Conservation (phyloP, 2,113 vertebrate species). For the Rutilus rutilus region DNA sequence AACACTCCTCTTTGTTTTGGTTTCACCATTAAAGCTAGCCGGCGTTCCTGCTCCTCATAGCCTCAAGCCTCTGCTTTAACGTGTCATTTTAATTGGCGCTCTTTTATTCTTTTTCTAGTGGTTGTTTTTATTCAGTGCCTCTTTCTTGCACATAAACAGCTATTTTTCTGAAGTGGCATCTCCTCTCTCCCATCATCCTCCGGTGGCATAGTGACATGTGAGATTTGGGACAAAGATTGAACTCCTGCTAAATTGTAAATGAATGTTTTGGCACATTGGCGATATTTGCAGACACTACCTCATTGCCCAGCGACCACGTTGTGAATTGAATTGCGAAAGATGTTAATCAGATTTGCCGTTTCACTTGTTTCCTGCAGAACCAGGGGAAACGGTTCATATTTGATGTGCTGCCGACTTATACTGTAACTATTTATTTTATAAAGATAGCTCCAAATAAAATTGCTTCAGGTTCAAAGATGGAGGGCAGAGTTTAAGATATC, state of each 20-base stretch:
- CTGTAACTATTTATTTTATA: conserved; percentile 33
- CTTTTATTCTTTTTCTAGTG: conserved; percentile 55
- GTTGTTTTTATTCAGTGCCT: conserved; percentile 50
- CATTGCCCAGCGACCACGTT: conserved; percentile 20
- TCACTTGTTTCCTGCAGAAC: conserved; percentile 47
- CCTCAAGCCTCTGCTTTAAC: conserved; percentile 48
- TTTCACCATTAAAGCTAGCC: conserved; percentile 55
- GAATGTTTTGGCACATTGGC: conserved; percentile 44
- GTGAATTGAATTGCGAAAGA: conserved; percentile 22
- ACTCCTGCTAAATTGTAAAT: conserved; percentile 42
- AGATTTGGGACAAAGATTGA: conserved; percentile 36
- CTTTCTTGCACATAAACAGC: conserved; percentile 39
- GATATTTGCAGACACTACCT: conserved; percentile 43
- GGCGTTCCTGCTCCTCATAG: conserved; percentile 45
- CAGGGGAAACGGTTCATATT: neutral
- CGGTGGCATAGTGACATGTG: conserved; percentile 25
- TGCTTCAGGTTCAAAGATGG: conserved; percentile 38
- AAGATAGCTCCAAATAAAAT: conserved; percentile 38
- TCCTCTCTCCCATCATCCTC: conserved; percentile 42
- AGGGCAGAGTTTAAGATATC: conserved; percentile 37
- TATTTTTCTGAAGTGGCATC: conserved; percentile 33
- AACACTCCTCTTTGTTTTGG: conserved; percentile 55
- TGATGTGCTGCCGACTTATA: conserved; percentile 10
- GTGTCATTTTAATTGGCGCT: conserved; percentile 60
- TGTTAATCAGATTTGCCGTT: conserved; percentile 51